Conservation (phyloP, 2,888 invertebrate genomes). For the Fragum sueziense region DNA sequence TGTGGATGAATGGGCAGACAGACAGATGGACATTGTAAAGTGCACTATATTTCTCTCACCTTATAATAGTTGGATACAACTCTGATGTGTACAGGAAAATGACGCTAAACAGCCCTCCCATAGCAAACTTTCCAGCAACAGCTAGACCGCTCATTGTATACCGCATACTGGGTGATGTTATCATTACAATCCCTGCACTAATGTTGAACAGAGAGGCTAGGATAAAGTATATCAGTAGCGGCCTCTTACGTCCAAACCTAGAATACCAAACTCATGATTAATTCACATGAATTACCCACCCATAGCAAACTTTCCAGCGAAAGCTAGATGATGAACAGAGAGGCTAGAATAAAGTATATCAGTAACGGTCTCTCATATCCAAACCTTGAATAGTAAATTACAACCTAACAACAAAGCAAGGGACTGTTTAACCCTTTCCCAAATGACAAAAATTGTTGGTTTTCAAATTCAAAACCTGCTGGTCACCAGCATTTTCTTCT, state of each 20-base stretch:
- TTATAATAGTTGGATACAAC: constrained; percentile 80
- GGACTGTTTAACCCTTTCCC: too few species aligned
- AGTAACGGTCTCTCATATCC: constrained; percentile 83
- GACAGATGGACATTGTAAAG: too few species aligned
- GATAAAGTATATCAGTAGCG: constrained; percentile 82
- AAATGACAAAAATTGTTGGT: too few species aligned
- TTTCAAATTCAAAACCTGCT: too few species aligned
- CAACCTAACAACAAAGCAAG: too few species aligned
- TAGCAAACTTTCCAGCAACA: constrained; percentile 82
- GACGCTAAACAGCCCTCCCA: constrained; percentile 83
- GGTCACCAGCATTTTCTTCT: too few species aligned
- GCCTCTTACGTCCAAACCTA: constrained; percentile 83
- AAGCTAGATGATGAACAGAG: constrained; percentile 81
- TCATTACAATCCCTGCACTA: constrained; percentile 74
- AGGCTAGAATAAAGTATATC: constrained; percentile 82
- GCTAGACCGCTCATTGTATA: constrained; percentile 64
- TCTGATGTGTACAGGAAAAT: constrained; percentile 81
- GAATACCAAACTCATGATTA: too few species aligned
- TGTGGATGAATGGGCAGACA: too few species aligned
- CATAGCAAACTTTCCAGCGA: constrained; percentile 83
- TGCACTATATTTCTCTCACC: too few species aligned
- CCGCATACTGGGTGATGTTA: background rate
- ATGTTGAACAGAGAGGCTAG: constrained; percentile 82
- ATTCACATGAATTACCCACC: constrained; percentile 84
- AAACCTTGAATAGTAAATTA: constrained; percentile 77